Evolutionary conservation across 2,888 invertebrate genomes (phyloP).

Genomic region (Blomia tropicalis): DNA sequence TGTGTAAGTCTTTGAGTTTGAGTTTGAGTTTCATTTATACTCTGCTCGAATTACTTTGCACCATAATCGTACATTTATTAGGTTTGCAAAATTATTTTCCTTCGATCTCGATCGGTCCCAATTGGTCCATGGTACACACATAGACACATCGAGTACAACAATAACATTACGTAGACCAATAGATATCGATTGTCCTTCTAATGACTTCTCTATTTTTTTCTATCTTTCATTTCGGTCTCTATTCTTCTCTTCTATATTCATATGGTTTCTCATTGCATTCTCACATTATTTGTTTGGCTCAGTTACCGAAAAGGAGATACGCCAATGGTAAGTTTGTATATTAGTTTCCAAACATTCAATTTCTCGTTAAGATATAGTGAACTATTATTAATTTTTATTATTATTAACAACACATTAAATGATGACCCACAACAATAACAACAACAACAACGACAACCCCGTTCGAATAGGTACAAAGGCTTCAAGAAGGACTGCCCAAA

Average conservation of each 20-base stretch:
- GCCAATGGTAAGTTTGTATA: slow-evolving; percentile 27
- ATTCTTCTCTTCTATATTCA: background rate
- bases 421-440: background rate
- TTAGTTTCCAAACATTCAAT: too few relatives aligned
- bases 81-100: too few relatives aligned
- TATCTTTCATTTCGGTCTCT: slow-evolving; percentile 9
- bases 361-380: too few relatives aligned
- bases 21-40: too few relatives aligned
- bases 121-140: too few relatives aligned
- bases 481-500: slow-evolving; percentile 92
- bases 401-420: background rate
- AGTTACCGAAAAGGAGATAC: slow-evolving; percentile 29
- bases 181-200: slow-evolving; percentile 3
- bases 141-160: too few relatives aligned
- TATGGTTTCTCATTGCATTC: background rate
- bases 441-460: too few relatives aligned
- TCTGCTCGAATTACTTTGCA: too few relatives aligned
- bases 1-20: too few relatives aligned
- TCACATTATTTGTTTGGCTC: slow-evolving; percentile 14
- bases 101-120: too few relatives aligned
- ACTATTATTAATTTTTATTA: background rate
- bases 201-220: slow-evolving; percentile 15
- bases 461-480: slow-evolving; percentile 94
- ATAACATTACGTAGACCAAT: too few relatives aligned
- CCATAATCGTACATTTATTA: too few relatives aligned